Evolutionary conservation across 2,113 vertebrate genomes (phyloP).

Genomic region (Nansenia antarctica): DNA sequence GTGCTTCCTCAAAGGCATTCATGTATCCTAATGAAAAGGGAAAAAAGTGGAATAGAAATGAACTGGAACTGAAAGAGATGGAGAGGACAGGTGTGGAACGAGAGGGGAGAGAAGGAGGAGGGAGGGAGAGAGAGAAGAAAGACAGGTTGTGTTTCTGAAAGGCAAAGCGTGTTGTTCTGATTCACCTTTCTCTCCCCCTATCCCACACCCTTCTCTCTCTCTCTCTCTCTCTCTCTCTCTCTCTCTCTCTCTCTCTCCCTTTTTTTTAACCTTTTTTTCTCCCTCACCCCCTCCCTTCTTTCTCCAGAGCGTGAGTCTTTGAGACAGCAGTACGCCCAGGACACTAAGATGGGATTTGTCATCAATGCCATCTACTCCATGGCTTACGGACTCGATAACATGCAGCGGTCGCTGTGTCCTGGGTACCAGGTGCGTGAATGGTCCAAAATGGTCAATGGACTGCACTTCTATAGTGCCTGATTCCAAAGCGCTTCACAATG

Average conservation of each 20-base stretch:
- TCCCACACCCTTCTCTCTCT: background rate
- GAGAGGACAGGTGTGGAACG: conserved; percentile 16
- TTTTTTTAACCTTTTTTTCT: background rate
- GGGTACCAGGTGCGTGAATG: conserved; percentile 77
- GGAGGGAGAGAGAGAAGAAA: conserved; percentile 45
- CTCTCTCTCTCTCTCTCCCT: background rate
- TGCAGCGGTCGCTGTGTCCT: conserved; percentile 88
- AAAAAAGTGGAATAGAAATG: conserved; percentile 52
- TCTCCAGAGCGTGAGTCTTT: conserved; percentile 86
- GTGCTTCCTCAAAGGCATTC: conserved; percentile 57
- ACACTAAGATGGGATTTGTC: conserved; percentile 99
- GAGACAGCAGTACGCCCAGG: conserved; percentile 91
- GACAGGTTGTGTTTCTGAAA: conserved; percentile 6
- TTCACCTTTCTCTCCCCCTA: background rate
- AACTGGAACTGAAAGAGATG: conserved; percentile 24
- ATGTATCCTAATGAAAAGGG: conserved; percentile 62
- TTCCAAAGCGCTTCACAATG: too few relatives aligned
- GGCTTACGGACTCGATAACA: conserved; percentile 96
- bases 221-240: background rate
- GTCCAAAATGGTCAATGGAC: too few relatives aligned
- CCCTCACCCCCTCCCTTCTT: background rate
- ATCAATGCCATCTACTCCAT: conserved; percentile 98
- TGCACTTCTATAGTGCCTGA: too few relatives aligned
- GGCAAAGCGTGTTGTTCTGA: conserved; percentile 5
- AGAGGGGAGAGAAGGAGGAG: conserved; percentile 36